A percentile compares a stretch with the other conserved stretches of the same genome.
These are phyloP conservation scores for Parasteatoda tepidariorum DNA, from an alignment of 1,140 invertebrate genomes.

Conservation along the genomic window DNA sequence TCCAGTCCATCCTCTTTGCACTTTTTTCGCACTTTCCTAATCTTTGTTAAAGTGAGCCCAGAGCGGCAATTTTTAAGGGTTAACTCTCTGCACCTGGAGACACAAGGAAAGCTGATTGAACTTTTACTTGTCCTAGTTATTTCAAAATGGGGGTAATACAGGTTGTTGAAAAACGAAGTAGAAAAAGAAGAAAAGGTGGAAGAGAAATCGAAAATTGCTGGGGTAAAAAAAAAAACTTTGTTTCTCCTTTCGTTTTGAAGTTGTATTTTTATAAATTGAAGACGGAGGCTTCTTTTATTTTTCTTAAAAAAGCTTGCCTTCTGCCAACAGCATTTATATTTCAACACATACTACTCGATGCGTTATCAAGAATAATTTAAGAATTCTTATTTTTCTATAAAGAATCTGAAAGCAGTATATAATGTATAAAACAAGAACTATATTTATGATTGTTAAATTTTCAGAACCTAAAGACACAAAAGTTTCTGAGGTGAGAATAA, in stretches of 20 bases:
- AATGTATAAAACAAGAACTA: no score
- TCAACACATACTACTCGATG: no score
- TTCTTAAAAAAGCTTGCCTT: not conserved
- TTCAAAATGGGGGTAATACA: not conserved
- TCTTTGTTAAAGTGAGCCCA: conserved; percentile 46
- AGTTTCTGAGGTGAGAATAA: no score
- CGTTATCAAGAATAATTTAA: no score
- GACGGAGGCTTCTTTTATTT: not conserved
- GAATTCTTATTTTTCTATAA: no score
- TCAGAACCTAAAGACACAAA: no score
- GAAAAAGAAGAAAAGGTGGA: not conserved
- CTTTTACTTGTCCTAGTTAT: conserved; percentile 22
- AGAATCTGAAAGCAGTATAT: no score
- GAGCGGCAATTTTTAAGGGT: conserved; percentile 55
- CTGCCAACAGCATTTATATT: no score
- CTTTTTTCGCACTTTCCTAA: conserved; percentile 27
- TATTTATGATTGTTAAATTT: no score
- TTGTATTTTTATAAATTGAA: conserved; percentile 46
- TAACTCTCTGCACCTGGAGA: conserved; percentile 27
- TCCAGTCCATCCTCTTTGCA: not conserved
- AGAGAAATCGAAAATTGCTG: conserved; percentile 1
- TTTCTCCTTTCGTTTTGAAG: conserved; percentile 3
- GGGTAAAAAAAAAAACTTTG: conserved; percentile 29
- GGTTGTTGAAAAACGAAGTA: not conserved
- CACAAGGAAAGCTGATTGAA: conserved; percentile 49